These are phyloP conservation scores for Merluccius polli DNA, from an alignment of 2,797 vertebrate species.

Conservation along the genomic window DNA sequence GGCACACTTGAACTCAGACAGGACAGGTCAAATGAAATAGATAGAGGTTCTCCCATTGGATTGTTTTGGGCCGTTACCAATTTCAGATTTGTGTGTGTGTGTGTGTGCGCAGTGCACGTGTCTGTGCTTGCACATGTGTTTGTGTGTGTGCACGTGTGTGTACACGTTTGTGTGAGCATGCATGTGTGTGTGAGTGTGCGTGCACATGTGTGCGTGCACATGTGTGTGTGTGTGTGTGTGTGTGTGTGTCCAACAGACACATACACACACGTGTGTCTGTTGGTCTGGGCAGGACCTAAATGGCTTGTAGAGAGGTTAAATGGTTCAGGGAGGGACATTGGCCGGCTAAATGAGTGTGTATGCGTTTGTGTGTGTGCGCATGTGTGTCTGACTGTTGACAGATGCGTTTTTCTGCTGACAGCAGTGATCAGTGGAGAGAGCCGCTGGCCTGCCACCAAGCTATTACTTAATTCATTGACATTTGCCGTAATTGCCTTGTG, in stretches of 20 bases:
- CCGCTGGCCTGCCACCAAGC: conserved; percentile 70
- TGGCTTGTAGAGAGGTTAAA: conserved; percentile 53
- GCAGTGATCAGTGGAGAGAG: conserved; percentile 64
- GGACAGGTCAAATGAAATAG: neutral
- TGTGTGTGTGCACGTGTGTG: conserved; percentile 37
- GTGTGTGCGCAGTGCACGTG: too few species aligned
- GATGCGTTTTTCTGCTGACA: conserved; percentile 74
- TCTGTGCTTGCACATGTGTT: too few species aligned
- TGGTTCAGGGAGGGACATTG: conserved; percentile 39
- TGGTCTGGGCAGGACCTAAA: neutral
- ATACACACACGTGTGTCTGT: conserved; percentile 7
- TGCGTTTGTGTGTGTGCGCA: conserved; percentile 16
- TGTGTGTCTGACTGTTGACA: conserved; percentile 59
- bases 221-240: conserved; percentile 37
- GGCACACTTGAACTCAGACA: too few species aligned
- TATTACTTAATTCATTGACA: conserved; percentile 82
- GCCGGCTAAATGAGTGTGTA: conserved; percentile 7
- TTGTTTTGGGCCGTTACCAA: neutral
- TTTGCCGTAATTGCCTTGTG: conserved; percentile 76
- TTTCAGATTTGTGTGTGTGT: neutral
- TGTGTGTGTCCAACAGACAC: too few species aligned
- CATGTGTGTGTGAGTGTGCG: conserved; percentile 25
- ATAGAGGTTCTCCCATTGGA: neutral
- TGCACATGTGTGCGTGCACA: neutral
- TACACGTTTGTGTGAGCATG: conserved; percentile 12